Conservation (phyloP, 2,113 vertebrate genomes). For the Cygnus atratus region DNA sequence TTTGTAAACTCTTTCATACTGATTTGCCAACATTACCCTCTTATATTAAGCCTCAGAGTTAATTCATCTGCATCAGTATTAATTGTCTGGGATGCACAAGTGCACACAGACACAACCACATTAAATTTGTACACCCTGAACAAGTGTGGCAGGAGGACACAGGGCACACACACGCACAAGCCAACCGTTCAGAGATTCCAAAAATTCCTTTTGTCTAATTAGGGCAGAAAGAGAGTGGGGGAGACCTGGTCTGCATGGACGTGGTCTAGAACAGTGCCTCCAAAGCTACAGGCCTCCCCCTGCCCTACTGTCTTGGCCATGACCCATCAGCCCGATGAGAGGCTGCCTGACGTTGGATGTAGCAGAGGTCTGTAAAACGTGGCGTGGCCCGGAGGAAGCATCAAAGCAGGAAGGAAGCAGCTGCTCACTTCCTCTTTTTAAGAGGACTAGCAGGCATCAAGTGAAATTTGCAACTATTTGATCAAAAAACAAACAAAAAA, state of each 20-base stretch:
- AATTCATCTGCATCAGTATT: neutral
- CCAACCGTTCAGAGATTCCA: neutral
- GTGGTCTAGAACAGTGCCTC: neutral
- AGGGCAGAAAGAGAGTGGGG: neutral
- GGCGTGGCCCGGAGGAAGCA: neutral
- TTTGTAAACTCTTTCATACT: neutral
- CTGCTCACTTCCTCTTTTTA: neutral
- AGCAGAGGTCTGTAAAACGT: neutral
- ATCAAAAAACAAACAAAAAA: neutral
- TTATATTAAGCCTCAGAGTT: neutral
- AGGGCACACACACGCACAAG: neutral
- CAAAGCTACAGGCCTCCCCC: neutral
- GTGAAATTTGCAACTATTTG: neutral
- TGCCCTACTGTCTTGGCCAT: neutral
- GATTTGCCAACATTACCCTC: neutral
- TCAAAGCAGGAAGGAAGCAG: neutral
- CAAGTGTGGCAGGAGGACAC: neutral
- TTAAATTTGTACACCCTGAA: too few species aligned
- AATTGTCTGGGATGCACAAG: neutral
- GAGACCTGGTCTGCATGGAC: neutral
- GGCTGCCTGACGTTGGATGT: accelerated
- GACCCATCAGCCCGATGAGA: neutral
- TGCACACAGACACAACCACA: neutral
- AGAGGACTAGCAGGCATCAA: neutral
- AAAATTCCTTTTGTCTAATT: neutral